These are phyloP conservation scores for Bilobella aurantiaca DNA, from an alignment of 1,140 invertebrate genomes.

Conservation along the genomic window DNA sequence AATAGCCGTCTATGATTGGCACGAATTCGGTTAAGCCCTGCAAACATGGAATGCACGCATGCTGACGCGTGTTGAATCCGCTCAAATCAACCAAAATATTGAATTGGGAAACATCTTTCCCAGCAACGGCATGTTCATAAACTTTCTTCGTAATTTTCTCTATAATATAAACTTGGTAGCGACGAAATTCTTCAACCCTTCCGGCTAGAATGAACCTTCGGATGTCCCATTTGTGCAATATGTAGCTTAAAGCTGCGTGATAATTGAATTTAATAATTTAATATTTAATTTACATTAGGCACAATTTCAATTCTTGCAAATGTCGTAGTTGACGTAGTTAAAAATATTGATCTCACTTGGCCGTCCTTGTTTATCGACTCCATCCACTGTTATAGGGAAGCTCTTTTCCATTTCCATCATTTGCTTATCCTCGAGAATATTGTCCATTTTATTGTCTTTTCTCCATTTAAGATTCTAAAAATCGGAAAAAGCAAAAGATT, in stretches of 20 bases:
- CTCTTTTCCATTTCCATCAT: constrained; percentile 1
- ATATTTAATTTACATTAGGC: neutral
- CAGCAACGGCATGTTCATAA: neutral
- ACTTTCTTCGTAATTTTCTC: neutral
- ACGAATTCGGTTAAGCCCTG: neutral
- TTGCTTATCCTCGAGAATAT: neutral
- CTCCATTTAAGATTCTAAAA: constrained; percentile 2
- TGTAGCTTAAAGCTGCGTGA: neutral
- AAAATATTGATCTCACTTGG: neutral
- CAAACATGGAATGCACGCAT: neutral
- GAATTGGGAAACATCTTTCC: neutral
- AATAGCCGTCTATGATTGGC: neutral
- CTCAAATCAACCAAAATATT: neutral
- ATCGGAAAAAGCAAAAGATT: neutral
- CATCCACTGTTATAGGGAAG: neutral
- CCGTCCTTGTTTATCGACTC: neutral
- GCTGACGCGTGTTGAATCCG: neutral
- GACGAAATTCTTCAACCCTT: neutral
- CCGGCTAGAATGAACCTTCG: neutral
- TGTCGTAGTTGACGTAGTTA: neutral
- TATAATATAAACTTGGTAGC: neutral
- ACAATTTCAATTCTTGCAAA: neutral
- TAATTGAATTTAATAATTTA: neutral
- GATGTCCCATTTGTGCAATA: neutral
- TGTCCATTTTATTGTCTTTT: neutral